phyloP scores from a whole-genome alignment of 2,113 vertebrate genomes.

The Capreolus pygargus region DNA sequence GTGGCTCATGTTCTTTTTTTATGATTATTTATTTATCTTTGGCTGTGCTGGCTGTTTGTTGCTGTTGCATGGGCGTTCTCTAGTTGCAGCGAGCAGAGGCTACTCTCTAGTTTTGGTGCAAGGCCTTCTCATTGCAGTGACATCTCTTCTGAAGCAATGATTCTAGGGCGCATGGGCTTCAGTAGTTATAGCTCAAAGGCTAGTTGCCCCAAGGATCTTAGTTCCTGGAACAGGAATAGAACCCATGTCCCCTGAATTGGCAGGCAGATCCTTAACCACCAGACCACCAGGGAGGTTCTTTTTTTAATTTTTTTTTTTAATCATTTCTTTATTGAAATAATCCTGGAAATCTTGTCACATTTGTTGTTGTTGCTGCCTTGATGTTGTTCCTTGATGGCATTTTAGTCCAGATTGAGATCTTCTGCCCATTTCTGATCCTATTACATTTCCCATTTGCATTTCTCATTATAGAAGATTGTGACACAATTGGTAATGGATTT shows the following conservation, averaged over 20 bases:
- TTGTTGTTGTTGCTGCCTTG: not conserved
- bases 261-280: not conserved
- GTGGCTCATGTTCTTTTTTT: not conserved
- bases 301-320: not conserved
- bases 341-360: fast-evolving
- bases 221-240: not conserved
- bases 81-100: not conserved
- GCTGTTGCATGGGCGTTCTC: not conserved
- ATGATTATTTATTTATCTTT: not conserved
- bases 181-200: not conserved
- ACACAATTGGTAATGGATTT: not conserved
- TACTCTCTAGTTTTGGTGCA: not conserved
- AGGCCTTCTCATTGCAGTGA: not conserved
- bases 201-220: not conserved
- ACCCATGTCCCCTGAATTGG: not conserved
- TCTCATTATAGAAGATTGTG: not conserved
- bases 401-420: not conserved
- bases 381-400: not conserved
- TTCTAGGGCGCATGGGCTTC: not conserved
- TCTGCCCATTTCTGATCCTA: not conserved
- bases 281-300: not conserved
- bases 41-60: not conserved
- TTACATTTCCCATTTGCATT: not conserved
- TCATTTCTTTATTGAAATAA: not conserved
- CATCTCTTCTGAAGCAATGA: not conserved